Base-by-base conservation (phyloP, 2,113 vertebrate species). In the Ramphastos sulfuratus region DNA sequence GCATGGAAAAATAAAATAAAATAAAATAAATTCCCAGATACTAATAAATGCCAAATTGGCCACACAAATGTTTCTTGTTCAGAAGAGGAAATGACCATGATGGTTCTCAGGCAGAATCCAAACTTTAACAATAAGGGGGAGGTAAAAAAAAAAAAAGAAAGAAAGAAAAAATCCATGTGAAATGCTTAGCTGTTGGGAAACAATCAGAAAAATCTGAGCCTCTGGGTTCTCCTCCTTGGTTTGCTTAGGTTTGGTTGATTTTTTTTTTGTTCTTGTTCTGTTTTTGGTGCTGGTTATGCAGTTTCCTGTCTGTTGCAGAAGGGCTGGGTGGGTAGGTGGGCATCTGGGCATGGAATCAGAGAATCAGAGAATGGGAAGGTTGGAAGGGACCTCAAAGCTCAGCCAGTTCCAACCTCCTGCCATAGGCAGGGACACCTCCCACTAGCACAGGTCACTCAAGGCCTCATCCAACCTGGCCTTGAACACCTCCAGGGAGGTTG, bases 221-320 rank as follows among this genome's bases (percentile, higher is more conserved):
- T 31, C n/a, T 64, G 89, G n/a, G 15, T 17, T 88, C 82, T 89
- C 89, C 63, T 37, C 55, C 44, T 64, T 52, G 50, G 12, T 25
- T 52, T 52, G 82, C 10, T 7, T 4, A 23, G 33, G 25, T 37
- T 54, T 66, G 66, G 14, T 12, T 48, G 44, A 16, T 15, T 44
- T 44, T 16, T 44, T 77, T 85, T 95, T 89, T 48, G 72, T 92
- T 35, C 85, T 78, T 89, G 60, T 93, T 93, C 86, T 96, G 95
- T 70, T 88, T 97, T 52, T 52, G 77, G 82, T 82, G 35, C 84
- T 92, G 95, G 87, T 92, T 83, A 76, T 11, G 21, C 77, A 73
- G 94, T 89, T 97, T 96, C 95, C 94, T 95, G 92, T 95, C 96
- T 83, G 52, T 77, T 83, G 84, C 94, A 81, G 94, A 86, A 81